Conservation (phyloP, 2,888 invertebrate genomes). For the Caenorhabditis macrosperma region DNA sequence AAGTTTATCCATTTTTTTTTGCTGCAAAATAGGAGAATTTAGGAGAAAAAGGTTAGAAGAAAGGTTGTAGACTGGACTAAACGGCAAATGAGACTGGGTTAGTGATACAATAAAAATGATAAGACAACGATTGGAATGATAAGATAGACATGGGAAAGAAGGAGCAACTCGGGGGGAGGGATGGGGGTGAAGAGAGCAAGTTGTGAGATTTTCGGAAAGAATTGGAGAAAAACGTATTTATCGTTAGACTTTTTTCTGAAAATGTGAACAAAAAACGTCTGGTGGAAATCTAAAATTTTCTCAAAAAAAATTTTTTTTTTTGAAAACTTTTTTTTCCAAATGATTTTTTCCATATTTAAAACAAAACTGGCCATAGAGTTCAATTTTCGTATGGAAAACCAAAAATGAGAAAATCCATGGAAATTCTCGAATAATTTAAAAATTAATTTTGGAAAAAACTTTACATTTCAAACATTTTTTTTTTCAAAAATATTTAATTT, state of each 20-base stretch:
- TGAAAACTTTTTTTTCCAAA: neutral
- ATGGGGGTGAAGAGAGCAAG: neutral
- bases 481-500: no score
- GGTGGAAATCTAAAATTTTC: neutral
- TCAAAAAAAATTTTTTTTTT: neutral
- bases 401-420: no score
- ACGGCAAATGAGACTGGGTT: neutral
- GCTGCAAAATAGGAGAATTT: neutral
- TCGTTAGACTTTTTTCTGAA: no score
- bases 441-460: neutral
- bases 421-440: neutral
- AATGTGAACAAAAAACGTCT: no score
- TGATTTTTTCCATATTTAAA: neutral
- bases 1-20: conserved; percentile 85
- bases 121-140: neutral
- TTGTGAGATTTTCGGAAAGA: neutral
- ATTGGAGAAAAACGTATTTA: neutral
- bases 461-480: neutral
- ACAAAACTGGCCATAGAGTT: neutral
- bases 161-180: no score
- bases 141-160: neutral
- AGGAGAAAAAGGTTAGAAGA: neutral
- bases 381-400: no score
- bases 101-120: conserved; percentile 7
- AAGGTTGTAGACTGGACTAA: neutral